phyloP scores from a whole-genome alignment of 2,797 vertebrate species.

The Acrocephalus scirpaceus region DNA sequence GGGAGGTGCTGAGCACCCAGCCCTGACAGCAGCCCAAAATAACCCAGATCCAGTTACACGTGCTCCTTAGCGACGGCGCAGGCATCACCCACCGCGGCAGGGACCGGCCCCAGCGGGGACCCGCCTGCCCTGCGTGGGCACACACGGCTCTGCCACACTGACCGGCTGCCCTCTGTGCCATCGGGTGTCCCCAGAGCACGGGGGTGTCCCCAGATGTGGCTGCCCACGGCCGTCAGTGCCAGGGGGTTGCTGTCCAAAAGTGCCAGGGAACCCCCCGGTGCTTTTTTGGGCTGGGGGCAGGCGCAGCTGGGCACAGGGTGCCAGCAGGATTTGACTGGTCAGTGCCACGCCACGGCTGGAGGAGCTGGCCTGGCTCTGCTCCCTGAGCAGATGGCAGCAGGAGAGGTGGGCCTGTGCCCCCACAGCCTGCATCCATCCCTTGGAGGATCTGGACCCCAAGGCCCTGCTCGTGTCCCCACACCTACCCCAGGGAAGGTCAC shows the following conservation, averaged over 20 bases:
- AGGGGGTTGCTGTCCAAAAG: background rate
- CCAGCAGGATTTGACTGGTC: background rate
- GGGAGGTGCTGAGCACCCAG: constrained; percentile 76
- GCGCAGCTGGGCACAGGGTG: background rate
- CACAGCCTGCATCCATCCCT: background rate
- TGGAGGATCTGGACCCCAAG: background rate
- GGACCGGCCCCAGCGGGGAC: background rate
- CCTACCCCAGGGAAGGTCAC: background rate
- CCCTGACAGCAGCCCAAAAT: constrained; percentile 81
- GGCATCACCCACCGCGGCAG: constrained; percentile 33
- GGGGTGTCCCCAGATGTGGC: background rate
- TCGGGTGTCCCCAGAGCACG: fast-evolving
- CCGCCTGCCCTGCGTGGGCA: background rate
- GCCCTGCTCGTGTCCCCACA: fast-evolving
- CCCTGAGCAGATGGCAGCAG: background rate
- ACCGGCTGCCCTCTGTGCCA: background rate
- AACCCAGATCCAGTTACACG: constrained; percentile 78
- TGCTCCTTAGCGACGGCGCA: constrained; percentile 61
- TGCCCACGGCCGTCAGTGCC: fast-evolving
- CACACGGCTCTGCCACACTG: fast-evolving
- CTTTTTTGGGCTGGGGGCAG: background rate
- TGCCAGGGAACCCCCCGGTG: fast-evolving
- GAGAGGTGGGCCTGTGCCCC: background rate
- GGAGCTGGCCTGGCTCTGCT: background rate
- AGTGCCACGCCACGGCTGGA: background rate